phyloP scores from a whole-genome alignment of 2,888 invertebrate genomes.

The Orgyia antiqua region DNA sequence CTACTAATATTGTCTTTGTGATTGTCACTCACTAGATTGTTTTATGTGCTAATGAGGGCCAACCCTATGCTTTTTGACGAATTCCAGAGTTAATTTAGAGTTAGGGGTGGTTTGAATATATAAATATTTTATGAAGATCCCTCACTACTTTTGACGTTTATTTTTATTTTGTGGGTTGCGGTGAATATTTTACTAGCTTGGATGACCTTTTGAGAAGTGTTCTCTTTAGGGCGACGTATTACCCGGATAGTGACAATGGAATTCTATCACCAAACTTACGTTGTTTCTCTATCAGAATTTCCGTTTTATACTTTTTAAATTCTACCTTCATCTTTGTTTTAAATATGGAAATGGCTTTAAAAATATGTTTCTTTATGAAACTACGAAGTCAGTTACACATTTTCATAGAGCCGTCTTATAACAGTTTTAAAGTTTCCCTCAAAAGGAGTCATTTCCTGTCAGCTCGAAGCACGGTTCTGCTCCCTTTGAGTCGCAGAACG shows the following conservation, averaged over 20 bases:
- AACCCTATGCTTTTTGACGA: conserved; percentile 41
- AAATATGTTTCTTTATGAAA: background rate
- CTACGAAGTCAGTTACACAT: background rate
- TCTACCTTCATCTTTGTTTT: too few species aligned
- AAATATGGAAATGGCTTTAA: too few species aligned
- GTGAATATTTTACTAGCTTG: conserved; percentile 14
- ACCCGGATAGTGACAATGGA: too few species aligned
- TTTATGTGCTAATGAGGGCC: conserved; percentile 42
- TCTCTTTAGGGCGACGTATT: too few species aligned
- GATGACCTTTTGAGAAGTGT: background rate
- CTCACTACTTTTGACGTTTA: conserved; percentile 19
- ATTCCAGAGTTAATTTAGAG: conserved; percentile 40
- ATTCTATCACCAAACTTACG: too few species aligned
- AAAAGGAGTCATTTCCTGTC: conserved; percentile 26
- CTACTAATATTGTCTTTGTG: conserved; percentile 23
- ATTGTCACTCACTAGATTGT: conserved; percentile 31
- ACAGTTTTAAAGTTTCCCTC: conserved; percentile 18
- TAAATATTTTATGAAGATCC: conserved; percentile 36
- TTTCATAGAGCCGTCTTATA: conserved; percentile 3
- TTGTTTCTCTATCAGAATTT: too few species aligned
- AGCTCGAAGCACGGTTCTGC: conserved; percentile 33
- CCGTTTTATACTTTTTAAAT: too few species aligned
- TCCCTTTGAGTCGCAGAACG: conserved; percentile 24
- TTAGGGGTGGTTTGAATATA: conserved; percentile 36
- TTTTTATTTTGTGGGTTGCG: conserved; percentile 26